Evolutionary conservation across 2,888 invertebrate species (phyloP).

Genomic region (Conus canariensis): DNA sequence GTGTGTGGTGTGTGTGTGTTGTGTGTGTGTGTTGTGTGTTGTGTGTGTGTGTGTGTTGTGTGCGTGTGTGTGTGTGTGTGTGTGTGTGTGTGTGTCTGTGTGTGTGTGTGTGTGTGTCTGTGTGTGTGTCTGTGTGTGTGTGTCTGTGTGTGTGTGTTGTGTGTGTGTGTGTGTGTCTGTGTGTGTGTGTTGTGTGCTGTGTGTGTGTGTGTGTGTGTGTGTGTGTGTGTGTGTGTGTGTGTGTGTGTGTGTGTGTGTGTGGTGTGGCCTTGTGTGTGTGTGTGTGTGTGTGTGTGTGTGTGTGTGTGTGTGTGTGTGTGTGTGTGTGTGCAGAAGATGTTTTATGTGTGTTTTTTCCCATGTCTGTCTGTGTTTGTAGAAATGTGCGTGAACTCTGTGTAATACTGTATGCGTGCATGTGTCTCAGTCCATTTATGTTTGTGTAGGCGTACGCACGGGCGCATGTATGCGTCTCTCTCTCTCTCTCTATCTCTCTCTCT

Average conservation of each 20-base stretch:
- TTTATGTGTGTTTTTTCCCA: no score
- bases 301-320: neutral
- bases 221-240: slow-evolving; percentile 2
- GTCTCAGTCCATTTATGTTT: neutral
- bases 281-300: neutral
- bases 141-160: neutral
- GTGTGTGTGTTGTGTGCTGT: neutral
- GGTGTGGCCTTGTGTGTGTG: neutral
- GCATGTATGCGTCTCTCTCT: neutral
- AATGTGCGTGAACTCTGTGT: neutral
- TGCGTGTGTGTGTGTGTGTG: no score
- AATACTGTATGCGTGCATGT: neutral
- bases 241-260: neutral
- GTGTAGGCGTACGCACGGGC: neutral
- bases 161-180: neutral
- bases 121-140: neutral
- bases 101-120: neutral
- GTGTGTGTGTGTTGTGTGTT: neutral
- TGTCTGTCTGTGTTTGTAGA: no score
- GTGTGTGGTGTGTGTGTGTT: neutral
- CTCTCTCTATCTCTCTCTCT: no score
- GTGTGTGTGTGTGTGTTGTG: neutral
- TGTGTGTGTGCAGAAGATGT: neutral
- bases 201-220: neutral
- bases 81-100: neutral